Conservation (phyloP, 1,140 invertebrate genomes). For the Calycopis cecrops region DNA sequence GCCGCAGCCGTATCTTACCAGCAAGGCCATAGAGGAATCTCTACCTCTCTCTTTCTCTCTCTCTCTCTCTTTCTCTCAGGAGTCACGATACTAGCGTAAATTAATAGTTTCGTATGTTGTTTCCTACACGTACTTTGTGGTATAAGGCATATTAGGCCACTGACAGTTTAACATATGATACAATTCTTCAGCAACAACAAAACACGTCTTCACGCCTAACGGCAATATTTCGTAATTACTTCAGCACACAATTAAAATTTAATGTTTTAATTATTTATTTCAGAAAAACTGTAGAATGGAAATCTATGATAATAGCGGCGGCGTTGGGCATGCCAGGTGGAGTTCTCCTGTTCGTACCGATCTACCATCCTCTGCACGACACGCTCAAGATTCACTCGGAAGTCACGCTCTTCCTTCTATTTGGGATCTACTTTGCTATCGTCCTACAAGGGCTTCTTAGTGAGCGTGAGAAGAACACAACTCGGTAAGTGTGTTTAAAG, state of each 20-base stretch:
- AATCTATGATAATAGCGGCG: conserved; percentile 75
- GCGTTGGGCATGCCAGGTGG: conserved; percentile 83
- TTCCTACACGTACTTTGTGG: too few relatives aligned
- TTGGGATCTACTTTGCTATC: conserved; percentile 77
- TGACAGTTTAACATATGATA: too few relatives aligned
- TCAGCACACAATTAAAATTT: neutral
- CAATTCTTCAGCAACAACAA: neutral
- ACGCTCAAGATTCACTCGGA: conserved; percentile 80
- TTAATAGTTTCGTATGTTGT: too few relatives aligned
- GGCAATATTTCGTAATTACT: too few relatives aligned
- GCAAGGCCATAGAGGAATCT: too few relatives aligned
- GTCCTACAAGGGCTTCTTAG: conserved; percentile 76
- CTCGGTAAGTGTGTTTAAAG: conserved; percentile 32
- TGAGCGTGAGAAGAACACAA: conserved; percentile 39
- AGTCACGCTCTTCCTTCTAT: conserved; percentile 80
- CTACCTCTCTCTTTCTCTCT: too few relatives aligned
- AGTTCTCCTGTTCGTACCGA: conserved; percentile 80
- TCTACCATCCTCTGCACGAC: conserved; percentile 87
- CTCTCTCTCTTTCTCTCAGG: too few relatives aligned
- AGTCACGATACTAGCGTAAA: too few relatives aligned
- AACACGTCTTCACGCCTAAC: neutral
- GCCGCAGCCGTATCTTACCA: too few relatives aligned
- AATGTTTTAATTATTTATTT: conserved; percentile 32
- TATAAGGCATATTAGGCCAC: too few relatives aligned
- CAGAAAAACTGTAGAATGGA: conserved; percentile 77